Evolutionary conservation across 1,140 invertebrate genomes (phyloP).

Genomic region (Lepidurus packardi): DNA sequence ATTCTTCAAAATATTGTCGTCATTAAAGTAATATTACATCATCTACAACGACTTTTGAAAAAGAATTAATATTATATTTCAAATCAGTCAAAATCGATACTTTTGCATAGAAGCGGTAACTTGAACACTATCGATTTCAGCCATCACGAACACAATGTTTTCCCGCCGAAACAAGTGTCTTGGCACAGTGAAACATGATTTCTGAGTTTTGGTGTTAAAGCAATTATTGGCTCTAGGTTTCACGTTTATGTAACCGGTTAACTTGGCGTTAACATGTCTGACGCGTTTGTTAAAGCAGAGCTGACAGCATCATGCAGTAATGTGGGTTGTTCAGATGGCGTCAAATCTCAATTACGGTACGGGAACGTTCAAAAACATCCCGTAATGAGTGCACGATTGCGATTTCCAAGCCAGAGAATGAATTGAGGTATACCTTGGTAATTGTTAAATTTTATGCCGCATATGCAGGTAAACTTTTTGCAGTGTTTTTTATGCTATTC

Average conservation of each 20-base stretch:
- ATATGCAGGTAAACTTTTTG: no score
- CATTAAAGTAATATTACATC: no score
- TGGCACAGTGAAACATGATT: background rate
- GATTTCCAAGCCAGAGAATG: no score
- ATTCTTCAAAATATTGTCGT: no score
- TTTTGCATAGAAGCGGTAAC: background rate
- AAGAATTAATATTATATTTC: background rate
- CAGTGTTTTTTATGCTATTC: no score
- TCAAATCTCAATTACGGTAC: no score
- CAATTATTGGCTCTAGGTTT: background rate
- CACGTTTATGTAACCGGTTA: background rate
- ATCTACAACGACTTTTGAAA: background rate
- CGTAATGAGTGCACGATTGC: no score
- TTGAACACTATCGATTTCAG: background rate
- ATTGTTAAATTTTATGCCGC: no score
- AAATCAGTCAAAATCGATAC: background rate
- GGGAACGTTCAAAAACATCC: no score
- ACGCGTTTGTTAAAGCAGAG: conserved; percentile 52
- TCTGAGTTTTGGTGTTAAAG: background rate
- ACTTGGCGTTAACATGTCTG: background rate
- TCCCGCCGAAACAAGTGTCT: background rate
- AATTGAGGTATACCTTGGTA: no score
- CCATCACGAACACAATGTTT: background rate
- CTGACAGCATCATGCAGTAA: conserved; percentile 65
- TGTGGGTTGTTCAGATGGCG: conserved; percentile 59